Evolutionary conservation across 2,888 invertebrate genomes (phyloP), one percentile per base, ranked within the genome.

Genomic region (Phasia obesa): DNA sequence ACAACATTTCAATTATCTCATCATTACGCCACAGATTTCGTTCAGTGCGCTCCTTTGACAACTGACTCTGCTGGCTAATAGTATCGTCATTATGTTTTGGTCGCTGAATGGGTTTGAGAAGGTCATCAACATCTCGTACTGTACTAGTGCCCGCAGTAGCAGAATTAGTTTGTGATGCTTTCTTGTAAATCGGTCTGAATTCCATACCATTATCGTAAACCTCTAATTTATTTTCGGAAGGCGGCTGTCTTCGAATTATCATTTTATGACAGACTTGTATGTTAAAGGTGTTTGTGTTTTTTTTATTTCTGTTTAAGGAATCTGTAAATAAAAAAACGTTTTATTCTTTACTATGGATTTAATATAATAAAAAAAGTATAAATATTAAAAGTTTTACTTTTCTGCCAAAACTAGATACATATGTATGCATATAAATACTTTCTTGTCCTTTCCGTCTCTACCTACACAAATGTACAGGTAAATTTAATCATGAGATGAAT

Each of bases 11-110:
- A 85, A 90, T 86, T 86, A 91, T 90, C 81, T 91, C 91, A 51
- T 88, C 86, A 38, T 88, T 90, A 69, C 90, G 90, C 91, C 91
- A 91, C 59, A 91, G 87, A 85, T 91, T 90, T 44, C 90, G 89
- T 70, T 90, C 91, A 11, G 90, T 88, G 25, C 90, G 88, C 35
- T 83, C 83, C 53, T 77, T 71, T 19, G 67, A 67, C 0, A 38
- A 53, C 9, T 57, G 76, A 11, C 71, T 77, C 21, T 76, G 74
- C 17, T 71, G 62, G 19, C 42, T 31, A 27, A n/a, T 57, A 0
- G 27, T 23, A 17, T 71, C 70, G 13, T 79, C 62, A 38, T 27
- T 51, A 69, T 62, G 51, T 62, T 55, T 53, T 15, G 47, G 51
- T 19, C 78, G 74, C 0, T 38, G 59, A 75, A 87, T 87, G 53